Evolutionary conservation across 2,888 invertebrate species (phyloP).

Genomic region (Microplitis manilae): DNA sequence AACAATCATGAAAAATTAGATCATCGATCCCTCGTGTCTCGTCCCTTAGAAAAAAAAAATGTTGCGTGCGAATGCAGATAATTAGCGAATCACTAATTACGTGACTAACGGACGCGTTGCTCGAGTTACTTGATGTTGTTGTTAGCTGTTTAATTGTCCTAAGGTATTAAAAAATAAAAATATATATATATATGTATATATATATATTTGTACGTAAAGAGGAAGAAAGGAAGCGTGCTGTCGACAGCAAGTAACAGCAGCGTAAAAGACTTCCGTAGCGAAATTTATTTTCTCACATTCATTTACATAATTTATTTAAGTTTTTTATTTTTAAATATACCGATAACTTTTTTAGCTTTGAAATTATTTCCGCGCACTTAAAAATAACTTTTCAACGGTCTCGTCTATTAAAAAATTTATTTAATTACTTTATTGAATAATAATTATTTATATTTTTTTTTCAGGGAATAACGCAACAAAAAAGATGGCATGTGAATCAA

Average conservation of each 20-base stretch:
- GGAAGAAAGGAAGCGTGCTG: conserved; percentile 8
- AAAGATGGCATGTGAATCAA: conserved; percentile 58
- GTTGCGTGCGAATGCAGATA: conserved; percentile 56
- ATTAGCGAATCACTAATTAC: conserved; percentile 62
- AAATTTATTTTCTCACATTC: conserved; percentile 17
- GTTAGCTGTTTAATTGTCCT: conserved; percentile 29
- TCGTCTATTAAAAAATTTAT: not conserved
- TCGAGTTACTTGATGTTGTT: conserved; percentile 33
- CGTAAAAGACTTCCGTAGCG: conserved; percentile 8
- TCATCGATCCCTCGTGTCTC: conserved; percentile 5
- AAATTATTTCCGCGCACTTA: not conserved
- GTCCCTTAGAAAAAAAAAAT: not conserved
- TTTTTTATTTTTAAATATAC: not conserved
- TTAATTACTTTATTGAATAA: conserved; percentile 4
- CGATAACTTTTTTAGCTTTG: not conserved
- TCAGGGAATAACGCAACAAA: conserved; percentile 49
- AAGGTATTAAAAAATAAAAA: not conserved
- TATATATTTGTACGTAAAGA: not conserved
- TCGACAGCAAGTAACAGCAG: not conserved
- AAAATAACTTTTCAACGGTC: not conserved
- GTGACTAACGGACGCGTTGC: conserved; percentile 33
- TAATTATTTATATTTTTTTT: conserved; percentile 17
- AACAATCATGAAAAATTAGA: conserved; percentile 10
- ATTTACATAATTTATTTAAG: conserved; percentile 16
- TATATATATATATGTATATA: not conserved